Base-by-base conservation (phyloP, 2,888 invertebrate species). In the Andrena fulva region DNA sequence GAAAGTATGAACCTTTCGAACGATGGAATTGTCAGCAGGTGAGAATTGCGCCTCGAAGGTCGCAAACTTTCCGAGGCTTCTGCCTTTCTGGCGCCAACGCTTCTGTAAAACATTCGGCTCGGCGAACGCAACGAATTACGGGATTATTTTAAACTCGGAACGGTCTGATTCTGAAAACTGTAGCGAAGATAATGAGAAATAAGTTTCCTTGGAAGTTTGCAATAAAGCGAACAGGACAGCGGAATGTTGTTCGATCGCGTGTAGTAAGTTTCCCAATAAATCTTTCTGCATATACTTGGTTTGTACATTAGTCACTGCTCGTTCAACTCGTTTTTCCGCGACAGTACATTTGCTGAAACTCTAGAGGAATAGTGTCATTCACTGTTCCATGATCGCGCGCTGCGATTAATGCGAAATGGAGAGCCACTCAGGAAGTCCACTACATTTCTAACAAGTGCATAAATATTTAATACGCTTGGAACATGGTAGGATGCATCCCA, bases 391-490 rank as follows among this genome's bases (percentile, higher is more conserved):
- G 82, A 77, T 82, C 64, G 69, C 48, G 56, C 42, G 42, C 16
- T 1, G 78, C 83, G 83, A 84, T 84, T 84, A 83, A 78, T 83
- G 81, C 59, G 66, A 52, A 29, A 24, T 42, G 24, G 59, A 56
- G 27, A 69, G 62, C 52, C 76, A 54, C 50, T 76, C 73, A 66
- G 72, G 81, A 81, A 81, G 73, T 73, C 69, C 73, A 77, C 68
- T 73, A 60, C 72, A 66, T 66, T 77, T 69, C 54, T 83, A 74
- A 82, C 82, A 82, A 82, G 73, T 77, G 77, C 62, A 82, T 83
- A 72, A 82, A 83, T 83, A 82, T 82, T 82, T 83, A 77, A 82
- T 77, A 77, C 62, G 56, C n/a, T 33, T 8, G 42, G 24, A 59
- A 59, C 75, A 59, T 7, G 75, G 48, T 8, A 24, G 29, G 63